phyloP scores from a whole-genome alignment of 2,888 invertebrate genomes.

The Philereme transversata region DNA sequence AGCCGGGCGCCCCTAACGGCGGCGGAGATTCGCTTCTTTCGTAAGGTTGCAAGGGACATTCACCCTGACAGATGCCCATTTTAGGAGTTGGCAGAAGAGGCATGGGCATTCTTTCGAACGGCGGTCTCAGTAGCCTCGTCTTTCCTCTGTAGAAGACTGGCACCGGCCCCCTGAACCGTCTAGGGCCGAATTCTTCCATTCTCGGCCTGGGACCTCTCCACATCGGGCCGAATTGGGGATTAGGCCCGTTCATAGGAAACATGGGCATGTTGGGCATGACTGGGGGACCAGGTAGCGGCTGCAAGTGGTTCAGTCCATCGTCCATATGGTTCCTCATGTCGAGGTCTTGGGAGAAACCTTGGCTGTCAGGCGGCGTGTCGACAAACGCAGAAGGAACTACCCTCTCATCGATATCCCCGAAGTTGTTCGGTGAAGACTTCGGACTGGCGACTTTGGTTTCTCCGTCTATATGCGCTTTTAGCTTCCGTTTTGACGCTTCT shows the following conservation, averaged over 20 bases:
- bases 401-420: constrained; percentile 82
- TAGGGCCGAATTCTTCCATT: constrained; percentile 61
- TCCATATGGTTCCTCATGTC: constrained; percentile 61
- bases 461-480: constrained; percentile 66
- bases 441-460: constrained; percentile 78
- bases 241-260: constrained; percentile 23
- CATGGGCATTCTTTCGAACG: constrained; percentile 57
- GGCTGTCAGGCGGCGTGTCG: constrained; percentile 63
- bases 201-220: constrained; percentile 70
- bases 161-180: constrained; percentile 62
- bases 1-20: constrained; percentile 68
- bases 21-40: constrained; percentile 65
- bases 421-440: constrained; percentile 72
- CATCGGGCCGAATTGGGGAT: constrained; percentile 49
- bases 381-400: constrained; percentile 62
- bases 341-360: constrained; percentile 61
- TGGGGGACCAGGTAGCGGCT: constrained; percentile 65
- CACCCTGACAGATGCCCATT: constrained; percentile 67
- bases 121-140: constrained; percentile 55
- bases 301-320: constrained; percentile 47
- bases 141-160: constrained; percentile 66
- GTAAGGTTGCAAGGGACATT: constrained; percentile 65
- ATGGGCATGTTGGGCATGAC: constrained; percentile 44
- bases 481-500: constrained; percentile 79
- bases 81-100: constrained; percentile 64